phyloP scores from a whole-genome alignment of 2,113 vertebrate species.

The Recurvirostra avosetta region DNA sequence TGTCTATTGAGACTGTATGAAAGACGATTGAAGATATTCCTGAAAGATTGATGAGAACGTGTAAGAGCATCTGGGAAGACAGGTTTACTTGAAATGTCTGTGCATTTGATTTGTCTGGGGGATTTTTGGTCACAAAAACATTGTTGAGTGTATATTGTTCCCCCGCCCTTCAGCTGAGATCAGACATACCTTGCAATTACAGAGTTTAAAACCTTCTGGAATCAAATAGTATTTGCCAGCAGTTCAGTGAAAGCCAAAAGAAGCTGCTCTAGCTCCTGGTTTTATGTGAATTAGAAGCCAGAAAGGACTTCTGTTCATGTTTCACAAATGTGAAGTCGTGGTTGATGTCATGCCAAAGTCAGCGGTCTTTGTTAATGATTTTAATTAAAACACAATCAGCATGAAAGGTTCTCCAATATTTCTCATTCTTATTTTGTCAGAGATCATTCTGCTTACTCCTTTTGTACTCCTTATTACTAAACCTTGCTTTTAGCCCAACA shows the following conservation, averaged over 20 bases:
- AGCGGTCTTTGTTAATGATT: not conserved
- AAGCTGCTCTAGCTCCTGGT: not conserved
- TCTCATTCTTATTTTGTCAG: not conserved
- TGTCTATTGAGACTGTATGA: not conserved
- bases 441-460: not conserved
- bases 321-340: not conserved
- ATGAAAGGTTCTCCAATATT: not conserved
- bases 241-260: not conserved
- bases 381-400: constrained; percentile 22
- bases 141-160: not conserved
- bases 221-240: constrained; percentile 1
- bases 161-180: not conserved
- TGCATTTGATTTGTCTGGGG: not conserved
- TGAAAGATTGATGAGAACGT: not conserved
- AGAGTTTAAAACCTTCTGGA: not conserved
- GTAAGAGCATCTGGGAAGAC: not conserved
- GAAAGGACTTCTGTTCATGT: not conserved
- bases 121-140: not conserved
- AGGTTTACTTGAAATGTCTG: not conserved
- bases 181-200: not conserved
- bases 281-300: not conserved
- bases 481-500: not conserved
- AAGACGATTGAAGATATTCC: not conserved
- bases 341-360: constrained; percentile 25
- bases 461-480: not conserved